Conservation (phyloP, 2,888 invertebrate genomes). For the Creontiades dilutus region DNA sequence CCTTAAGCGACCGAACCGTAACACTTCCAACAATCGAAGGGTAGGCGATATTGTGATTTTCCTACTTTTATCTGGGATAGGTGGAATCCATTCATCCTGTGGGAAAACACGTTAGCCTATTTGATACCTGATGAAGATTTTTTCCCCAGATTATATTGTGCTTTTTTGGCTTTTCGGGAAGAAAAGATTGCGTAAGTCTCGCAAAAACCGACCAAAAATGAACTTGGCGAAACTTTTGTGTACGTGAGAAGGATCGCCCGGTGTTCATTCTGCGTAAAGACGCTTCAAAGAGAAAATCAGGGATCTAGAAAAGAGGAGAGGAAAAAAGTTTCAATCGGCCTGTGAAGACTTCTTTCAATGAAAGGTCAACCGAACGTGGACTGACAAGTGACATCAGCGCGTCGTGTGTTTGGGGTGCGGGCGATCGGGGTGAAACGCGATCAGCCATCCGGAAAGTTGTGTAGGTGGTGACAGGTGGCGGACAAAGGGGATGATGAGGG, state of each 20-base stretch:
- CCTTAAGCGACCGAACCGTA: neutral
- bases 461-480: constrained; percentile 51
- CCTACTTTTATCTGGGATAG: neutral
- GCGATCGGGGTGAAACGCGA: constrained; percentile 43
- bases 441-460: constrained; percentile 36
- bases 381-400: constrained; percentile 50
- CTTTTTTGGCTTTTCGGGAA: constrained; percentile 27
- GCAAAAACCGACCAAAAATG: constrained; percentile 30
- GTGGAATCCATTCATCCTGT: constrained; percentile 1
- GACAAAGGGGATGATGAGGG: neutral
- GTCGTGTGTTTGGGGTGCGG: constrained; percentile 36
- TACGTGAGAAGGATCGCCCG: constrained; percentile 12
- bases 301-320: neutral
- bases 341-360: neutral
- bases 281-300: neutral
- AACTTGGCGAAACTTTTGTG: constrained; percentile 50
- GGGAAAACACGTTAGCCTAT: constrained; percentile 33
- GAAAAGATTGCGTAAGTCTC: constrained; percentile 35
- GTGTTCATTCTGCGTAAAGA: constrained; percentile 19
- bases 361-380: constrained; percentile 10
- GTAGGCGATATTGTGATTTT: constrained; percentile 11
- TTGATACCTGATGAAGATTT: constrained; percentile 31
- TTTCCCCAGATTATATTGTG: constrained; percentile 47
- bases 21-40: neutral
- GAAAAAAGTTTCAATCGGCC: constrained; percentile 8